Evolutionary conservation across 2,888 invertebrate species (phyloP), one percentile per base, ranked within the genome.

Genomic region (Catocala nupta): DNA sequence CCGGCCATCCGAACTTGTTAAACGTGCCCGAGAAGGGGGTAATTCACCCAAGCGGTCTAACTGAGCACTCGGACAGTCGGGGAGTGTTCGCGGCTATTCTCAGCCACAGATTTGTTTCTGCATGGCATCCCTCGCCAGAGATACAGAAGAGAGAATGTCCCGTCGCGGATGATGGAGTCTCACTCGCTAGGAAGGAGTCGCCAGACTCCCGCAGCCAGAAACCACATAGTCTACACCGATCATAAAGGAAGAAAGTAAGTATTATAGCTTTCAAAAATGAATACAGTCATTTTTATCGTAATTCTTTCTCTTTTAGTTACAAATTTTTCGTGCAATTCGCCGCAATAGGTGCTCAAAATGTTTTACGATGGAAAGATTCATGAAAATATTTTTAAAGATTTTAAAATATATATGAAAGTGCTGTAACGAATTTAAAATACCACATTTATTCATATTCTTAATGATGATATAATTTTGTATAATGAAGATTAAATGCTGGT

Each of bases 231-330:
- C 77, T 94, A 94, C 80, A 94, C 94, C 44, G 94, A 94, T 70
- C 94, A 94, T 68, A 94, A 94, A 75, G 94, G 94, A 68, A 86
- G 94, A 73, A 94, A 94, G 94, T 94, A 75, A 94, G 94, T 93
- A 84, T 68, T 43, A 60, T 59, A 12, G 45, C 55, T 59, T 54
- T 65, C 50, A 61, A 13, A 33, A 53, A 51, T 47, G 5, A 13
- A 9, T 39, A 39, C 9, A 39, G 2, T 5, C 36, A 39, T 9
- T 39, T 39, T 39, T 39, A 39, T 9, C 1, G 9, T 39, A 7
- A 39, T 39, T 25, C 25, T 25, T 39, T 39, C 9, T 39, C 36
- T 39, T 39, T 8, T 9, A 7, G 36, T 39, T 9, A 9, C 36
- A 7, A n/a, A n/a, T n/a, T n/a, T n/a, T n/a, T n/a, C n/a, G 36